Evolutionary conservation across 2,888 invertebrate genomes (phyloP), one percentile per base, ranked within the genome.

Genomic region (Rhagophthalmus giganteus): DNA sequence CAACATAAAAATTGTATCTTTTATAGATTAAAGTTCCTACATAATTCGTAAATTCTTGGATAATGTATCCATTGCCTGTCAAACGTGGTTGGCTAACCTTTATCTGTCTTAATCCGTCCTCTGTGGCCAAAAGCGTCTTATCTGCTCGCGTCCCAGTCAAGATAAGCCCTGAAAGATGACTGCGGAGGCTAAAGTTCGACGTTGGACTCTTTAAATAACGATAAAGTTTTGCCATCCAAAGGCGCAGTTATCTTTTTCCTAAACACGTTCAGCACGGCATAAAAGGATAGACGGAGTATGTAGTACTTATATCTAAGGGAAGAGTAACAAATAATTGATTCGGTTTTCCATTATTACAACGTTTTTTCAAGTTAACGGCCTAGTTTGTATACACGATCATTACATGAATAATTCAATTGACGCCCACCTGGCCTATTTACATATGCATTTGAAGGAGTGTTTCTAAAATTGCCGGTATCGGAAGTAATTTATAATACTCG

Each of bases 101-200:
- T 71, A 71, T 72, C 71, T 70, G 66, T 70, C 68, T 69, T 71
- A 71, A 72, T 72, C 69, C 71, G 63, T 66, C 67, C 65, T 60
- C 55, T 65, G 68, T 64, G 67, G 68, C 63, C 60, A 56, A 52
- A 48, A 59, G 57, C 60, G 65, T 64, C 66, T 69, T 70, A 69
- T 70, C 69, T 67, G 60, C 58, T 61, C 62, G 60, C 62, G 55
- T 63, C 59, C 57, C 63, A 61, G 63, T 63, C 63, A 55, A 67
- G 70, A 70, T 70, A 69, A 67, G 63, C 57, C 58, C 58, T 66
- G 61, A 69, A 66, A 65, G 67, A 67, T 70, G 71, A 68, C 68
- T 67, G 60, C 59, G 37, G 58, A 60, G 67, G 69, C 59, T 61
- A 60, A 57, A 65, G 65, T 62, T 68, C 68, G 62, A 63, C 63